phyloP scores from a whole-genome alignment of 1,140 invertebrate genomes.

The Trypoxylus dichotomus region DNA sequence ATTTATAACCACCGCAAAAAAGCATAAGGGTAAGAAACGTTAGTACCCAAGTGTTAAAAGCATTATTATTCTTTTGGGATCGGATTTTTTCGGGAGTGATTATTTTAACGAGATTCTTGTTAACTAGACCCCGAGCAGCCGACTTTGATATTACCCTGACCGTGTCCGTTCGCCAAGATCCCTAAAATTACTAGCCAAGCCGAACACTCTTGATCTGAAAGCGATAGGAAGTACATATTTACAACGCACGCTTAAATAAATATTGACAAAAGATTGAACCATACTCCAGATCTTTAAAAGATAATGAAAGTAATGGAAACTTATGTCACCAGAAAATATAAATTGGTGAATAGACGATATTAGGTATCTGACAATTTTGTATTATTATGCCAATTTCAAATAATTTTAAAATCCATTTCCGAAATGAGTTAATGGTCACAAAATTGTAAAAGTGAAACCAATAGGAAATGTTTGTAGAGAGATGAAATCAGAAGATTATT shows the following conservation, averaged over 20 bases:
- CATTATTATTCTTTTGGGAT: constrained; percentile 20
- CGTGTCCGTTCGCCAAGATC: background rate
- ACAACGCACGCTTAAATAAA: constrained; percentile 26
- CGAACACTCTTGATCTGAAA: constrained; percentile 9
- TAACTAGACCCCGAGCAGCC: constrained; percentile 12
- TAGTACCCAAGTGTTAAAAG: constrained; percentile 9
- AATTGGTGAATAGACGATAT: background rate
- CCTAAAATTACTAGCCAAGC: constrained; percentile 17
- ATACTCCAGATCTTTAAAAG: background rate
- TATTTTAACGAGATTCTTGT: constrained; percentile 22
- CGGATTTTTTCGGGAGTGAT: background rate
- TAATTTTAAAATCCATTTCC: constrained; percentile 11
- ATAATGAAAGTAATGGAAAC: background rate
- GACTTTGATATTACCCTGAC: background rate
- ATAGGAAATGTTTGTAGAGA: background rate
- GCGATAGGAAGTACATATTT: constrained; percentile 29
- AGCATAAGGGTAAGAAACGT: background rate
- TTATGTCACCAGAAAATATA: constrained; percentile 14
- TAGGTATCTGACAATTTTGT: background rate
- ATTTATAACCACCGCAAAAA: constrained; percentile 5
- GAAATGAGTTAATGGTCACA: background rate
- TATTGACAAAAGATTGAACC: constrained; percentile 23
- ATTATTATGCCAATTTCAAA: constrained; percentile 16
- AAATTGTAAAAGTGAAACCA: background rate
- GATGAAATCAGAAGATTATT: background rate